A percentile compares a stretch with the other conserved stretches of the same genome.
phyloP scores from a whole-genome alignment of 2,888 invertebrate genomes.

The Lasioglossum pauxillum region DNA sequence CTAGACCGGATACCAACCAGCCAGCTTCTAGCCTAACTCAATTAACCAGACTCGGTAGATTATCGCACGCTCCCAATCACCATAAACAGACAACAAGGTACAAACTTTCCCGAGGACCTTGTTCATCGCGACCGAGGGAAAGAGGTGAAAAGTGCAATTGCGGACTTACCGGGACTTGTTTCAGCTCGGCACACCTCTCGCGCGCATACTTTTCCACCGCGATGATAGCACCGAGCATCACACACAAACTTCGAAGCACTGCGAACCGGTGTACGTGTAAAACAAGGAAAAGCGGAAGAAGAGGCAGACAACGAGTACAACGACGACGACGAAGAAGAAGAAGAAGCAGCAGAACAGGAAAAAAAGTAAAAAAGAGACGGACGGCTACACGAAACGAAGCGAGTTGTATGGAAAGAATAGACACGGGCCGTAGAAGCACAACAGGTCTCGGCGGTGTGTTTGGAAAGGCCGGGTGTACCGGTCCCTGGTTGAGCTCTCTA shows the following conservation, averaged over 20 bases:
- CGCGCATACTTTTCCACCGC: not conserved
- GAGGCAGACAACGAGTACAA: not conserved
- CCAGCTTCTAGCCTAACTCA: not conserved
- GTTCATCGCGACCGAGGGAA: not conserved
- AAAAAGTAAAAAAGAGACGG: not conserved
- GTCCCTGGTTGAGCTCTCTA: not conserved
- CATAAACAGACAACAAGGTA: not conserved
- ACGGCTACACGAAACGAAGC: not conserved
- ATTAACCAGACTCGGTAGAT: not conserved
- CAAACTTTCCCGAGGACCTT: not conserved
- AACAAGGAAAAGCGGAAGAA: not conserved
- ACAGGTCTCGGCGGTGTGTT: not conserved
- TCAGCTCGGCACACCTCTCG: not conserved
- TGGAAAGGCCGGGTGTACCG: not conserved
- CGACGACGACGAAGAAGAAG: not conserved
- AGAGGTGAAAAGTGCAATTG: not conserved
- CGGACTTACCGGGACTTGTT: not conserved
- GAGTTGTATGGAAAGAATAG: not conserved
- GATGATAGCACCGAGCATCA: conserved; percentile 1
- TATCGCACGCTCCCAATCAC: not conserved
- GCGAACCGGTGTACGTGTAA: not conserved
- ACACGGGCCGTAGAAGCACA: not conserved
- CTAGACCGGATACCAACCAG: not conserved
- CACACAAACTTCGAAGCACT: not conserved
- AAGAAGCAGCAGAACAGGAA: not conserved